phyloP scores from a whole-genome alignment of 2,888 invertebrate species.

The Chromoteleia sp. region DNA sequence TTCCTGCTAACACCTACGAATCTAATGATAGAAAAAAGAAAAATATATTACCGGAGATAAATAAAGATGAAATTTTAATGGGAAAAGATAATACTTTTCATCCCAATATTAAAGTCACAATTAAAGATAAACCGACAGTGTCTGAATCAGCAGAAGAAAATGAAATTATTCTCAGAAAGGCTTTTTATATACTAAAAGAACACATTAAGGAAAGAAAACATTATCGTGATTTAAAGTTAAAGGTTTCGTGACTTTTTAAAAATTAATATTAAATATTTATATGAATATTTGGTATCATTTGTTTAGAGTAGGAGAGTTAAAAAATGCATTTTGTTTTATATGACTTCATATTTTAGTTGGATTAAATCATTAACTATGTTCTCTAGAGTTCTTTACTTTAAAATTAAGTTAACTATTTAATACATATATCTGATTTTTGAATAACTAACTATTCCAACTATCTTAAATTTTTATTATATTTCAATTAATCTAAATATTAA shows the following conservation, averaged over 20 bases:
- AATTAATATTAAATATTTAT: background rate
- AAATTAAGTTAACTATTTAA: no score
- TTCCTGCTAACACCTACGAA: background rate
- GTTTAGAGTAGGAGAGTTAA: no score
- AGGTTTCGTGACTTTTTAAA: constrained; percentile 56
- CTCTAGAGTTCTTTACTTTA: no score
- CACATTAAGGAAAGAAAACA: constrained; percentile 73
- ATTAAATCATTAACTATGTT: no score
- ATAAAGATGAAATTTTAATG: constrained; percentile 6
- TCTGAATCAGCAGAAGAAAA: constrained; percentile 67
- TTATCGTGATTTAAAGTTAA: constrained; percentile 73
- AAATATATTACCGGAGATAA: constrained; percentile 4
- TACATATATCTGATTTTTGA: no score
- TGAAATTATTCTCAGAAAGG: constrained; percentile 67
- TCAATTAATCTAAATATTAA: background rate
- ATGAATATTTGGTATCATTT: background rate
- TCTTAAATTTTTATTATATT: background rate
- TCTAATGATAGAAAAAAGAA: background rate
- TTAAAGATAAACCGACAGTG: constrained; percentile 76
- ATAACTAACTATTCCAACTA: no score
- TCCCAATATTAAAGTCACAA: constrained; percentile 78
- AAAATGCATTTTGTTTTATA: no score
- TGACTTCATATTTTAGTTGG: background rate
- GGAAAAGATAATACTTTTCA: constrained; percentile 28
- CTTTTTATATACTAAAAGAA: constrained; percentile 72